A percentile compares a stretch with the other conserved stretches of the same genome.
Evolutionary conservation across 1,140 invertebrate species (phyloP).

Genomic region (Physella acuta): DNA sequence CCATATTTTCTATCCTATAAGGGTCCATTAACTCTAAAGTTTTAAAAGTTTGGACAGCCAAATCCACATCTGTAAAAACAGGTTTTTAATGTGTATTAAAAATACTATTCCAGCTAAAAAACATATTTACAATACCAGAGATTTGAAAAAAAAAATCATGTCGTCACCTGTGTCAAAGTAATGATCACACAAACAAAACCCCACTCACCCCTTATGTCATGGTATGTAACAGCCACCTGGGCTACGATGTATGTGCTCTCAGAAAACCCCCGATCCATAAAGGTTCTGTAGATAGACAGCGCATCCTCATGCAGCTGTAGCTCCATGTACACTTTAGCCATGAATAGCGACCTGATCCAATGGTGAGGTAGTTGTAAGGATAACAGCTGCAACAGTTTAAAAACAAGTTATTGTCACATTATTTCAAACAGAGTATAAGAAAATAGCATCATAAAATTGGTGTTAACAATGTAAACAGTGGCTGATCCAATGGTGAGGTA

Average conservation of each 20-base stretch:
- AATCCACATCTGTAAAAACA: slow-evolving; percentile 75
- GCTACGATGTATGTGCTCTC: slow-evolving; percentile 87
- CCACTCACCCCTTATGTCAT: slow-evolving; percentile 92
- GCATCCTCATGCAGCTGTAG: slow-evolving; percentile 88
- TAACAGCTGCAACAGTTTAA: slow-evolving; percentile 65
- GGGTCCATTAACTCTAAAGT: slow-evolving; percentile 83
- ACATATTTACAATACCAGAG: neutral
- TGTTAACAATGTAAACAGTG: no score
- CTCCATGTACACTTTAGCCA: slow-evolving; percentile 87
- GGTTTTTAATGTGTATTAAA: neutral
- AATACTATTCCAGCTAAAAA: no score
- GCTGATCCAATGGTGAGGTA: no score
- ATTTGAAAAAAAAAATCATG: neutral
- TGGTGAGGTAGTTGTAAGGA: slow-evolving; percentile 77
- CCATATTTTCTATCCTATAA: slow-evolving; percentile 90
- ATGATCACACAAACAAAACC: no score
- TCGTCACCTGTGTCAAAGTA: no score
- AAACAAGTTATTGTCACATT: no score
- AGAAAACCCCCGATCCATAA: slow-evolving; percentile 79
- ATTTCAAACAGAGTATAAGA: no score
- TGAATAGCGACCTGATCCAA: slow-evolving; percentile 94
- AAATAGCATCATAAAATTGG: no score
- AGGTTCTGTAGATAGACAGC: slow-evolving; percentile 75
- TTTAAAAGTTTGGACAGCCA: slow-evolving; percentile 82
- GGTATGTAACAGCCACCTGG: slow-evolving; percentile 87